Percentiles rank a stretch among this genome's conserved stretches.
Evolutionary conservation across 2,888 invertebrate genomes (phyloP).

Genomic region (Phytoseiulus persimilis): DNA sequence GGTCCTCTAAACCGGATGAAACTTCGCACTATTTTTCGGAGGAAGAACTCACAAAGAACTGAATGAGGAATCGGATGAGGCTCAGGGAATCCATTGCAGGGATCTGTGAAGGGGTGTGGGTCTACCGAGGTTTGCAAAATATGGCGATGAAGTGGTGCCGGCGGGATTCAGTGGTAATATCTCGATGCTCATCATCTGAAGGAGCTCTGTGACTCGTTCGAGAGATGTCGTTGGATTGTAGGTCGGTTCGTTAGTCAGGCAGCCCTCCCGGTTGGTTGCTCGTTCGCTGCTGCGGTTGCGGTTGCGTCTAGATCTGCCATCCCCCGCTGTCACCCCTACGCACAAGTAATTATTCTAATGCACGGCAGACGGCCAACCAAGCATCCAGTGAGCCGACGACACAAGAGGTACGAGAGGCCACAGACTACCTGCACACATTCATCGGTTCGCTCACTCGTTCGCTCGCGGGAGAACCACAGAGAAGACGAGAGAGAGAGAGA

Average conservation of each 20-base stretch:
- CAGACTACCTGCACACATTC: neutral
- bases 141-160: neutral
- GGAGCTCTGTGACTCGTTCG: neutral
- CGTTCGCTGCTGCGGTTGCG: neutral
- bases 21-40: too few relatives aligned
- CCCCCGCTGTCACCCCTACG: neutral
- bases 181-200: neutral
- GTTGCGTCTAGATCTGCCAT: neutral
- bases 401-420: neutral
- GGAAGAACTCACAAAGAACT: too few relatives aligned
- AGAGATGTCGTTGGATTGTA: neutral
- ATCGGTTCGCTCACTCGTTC: neutral
- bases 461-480: neutral
- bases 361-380: neutral
- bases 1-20: too few relatives aligned
- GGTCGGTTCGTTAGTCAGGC: neutral
- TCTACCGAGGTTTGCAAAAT: neutral
- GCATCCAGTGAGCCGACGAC: neutral
- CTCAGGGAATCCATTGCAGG: too few relatives aligned
- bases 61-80: too few relatives aligned
- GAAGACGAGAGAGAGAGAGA: neutral
- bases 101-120: neutral
- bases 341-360: slow-evolving; percentile 5
- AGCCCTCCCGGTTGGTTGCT: too few relatives aligned
- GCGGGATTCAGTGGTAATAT: neutral